A percentile compares a stretch with the other conserved stretches of the same genome.
phyloP scores from a whole-genome alignment of 2,888 invertebrate species.

The Amphimallon solstitiale region DNA sequence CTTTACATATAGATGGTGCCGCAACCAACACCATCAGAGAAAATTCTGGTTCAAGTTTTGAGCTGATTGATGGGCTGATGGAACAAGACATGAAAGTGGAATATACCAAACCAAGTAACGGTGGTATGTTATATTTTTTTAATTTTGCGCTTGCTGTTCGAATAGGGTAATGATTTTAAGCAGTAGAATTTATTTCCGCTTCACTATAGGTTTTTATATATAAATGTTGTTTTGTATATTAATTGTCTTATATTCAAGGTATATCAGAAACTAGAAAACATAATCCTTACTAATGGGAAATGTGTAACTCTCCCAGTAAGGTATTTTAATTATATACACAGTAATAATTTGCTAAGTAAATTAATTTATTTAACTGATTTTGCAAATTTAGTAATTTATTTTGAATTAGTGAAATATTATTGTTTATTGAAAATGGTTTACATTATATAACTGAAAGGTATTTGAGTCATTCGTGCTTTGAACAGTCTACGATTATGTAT shows the following conservation, averaged over 20 bases:
- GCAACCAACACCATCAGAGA: conserved; percentile 53
- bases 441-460: too few relatives aligned
- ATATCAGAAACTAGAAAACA: neutral
- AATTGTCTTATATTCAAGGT: neutral
- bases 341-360: too few relatives aligned
- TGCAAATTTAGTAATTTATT: too few relatives aligned
- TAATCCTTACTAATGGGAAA: too few relatives aligned
- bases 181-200: neutral
- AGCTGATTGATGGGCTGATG: conserved; percentile 73
- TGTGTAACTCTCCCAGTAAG: too few relatives aligned
- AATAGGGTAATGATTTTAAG: conserved; percentile 3
- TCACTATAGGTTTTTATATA: neutral
- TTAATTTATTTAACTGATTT: too few relatives aligned
- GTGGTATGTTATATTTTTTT: conserved; percentile 34
- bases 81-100: conserved; percentile 61
- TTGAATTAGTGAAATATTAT: too few relatives aligned
- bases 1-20: conserved; percentile 63
- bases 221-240: conserved; percentile 6
- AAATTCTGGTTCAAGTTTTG: conserved; percentile 73
- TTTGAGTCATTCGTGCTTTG: too few relatives aligned
- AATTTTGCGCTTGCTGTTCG: neutral
- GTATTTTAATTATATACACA: too few relatives aligned
- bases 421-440: too few relatives aligned
- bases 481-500: too few relatives aligned
- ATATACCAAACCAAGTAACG: conserved; percentile 32